Evolutionary conservation across 2,888 invertebrate genomes (phyloP).

Genomic region (Leptinotarsa peninsularis): DNA sequence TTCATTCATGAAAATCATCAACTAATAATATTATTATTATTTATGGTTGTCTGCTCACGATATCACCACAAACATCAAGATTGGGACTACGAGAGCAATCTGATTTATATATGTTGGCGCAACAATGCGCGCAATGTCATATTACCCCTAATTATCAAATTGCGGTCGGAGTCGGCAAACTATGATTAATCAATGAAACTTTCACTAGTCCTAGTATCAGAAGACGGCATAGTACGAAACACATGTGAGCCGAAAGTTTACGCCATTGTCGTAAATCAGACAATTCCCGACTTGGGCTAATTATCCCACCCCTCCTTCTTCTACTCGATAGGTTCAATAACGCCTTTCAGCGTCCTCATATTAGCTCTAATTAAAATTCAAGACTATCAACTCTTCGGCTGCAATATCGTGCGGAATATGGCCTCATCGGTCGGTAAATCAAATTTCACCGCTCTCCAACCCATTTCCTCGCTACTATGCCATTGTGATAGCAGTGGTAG

Average conservation of each 20-base stretch:
- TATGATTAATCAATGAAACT: conserved; percentile 38
- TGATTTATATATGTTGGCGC: conserved; percentile 5
- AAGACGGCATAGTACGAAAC: conserved; percentile 37
- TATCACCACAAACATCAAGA: background rate
- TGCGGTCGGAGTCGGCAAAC: conserved; percentile 4
- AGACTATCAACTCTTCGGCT: conserved; percentile 46
- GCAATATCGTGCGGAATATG: conserved; percentile 16
- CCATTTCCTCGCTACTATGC: conserved; percentile 55
- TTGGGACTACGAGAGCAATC: background rate
- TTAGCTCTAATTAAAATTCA: conserved; percentile 64
- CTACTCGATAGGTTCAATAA: conserved; percentile 34
- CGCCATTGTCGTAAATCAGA: conserved; percentile 35
- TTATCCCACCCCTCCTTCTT: conserved; percentile 31
- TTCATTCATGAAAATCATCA: no score
- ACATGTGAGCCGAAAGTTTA: conserved; percentile 37
- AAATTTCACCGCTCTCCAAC: conserved; percentile 60
- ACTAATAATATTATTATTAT: no score
- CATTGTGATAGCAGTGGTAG: conserved; percentile 38
- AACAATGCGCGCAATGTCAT: background rate
- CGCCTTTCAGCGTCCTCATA: conserved; percentile 40
- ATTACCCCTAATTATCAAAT: conserved; percentile 2
- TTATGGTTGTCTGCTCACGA: background rate
- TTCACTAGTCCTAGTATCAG: conserved; percentile 34
- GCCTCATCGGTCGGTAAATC: conserved; percentile 57
- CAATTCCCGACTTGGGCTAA: conserved; percentile 22